Base-by-base conservation (phyloP, 2,113 vertebrate genomes). In the Cochlearius cochlearius region DNA sequence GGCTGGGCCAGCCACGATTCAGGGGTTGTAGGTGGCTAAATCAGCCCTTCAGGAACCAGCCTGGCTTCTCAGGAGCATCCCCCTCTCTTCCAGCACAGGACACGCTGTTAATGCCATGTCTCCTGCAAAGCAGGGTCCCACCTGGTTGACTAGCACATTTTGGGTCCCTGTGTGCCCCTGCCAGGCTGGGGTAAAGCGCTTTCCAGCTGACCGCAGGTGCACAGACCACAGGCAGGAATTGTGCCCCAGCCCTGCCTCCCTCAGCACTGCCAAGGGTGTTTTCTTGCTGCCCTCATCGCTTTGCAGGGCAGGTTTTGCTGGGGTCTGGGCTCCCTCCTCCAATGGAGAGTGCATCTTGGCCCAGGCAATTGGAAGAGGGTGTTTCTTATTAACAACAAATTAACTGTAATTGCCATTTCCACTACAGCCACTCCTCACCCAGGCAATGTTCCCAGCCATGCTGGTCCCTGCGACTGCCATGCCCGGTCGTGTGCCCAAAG, bases 331-430 rank as follows among this genome's bases (percentile, higher is more conserved):
- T 87, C 23, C 36, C 63, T 88, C 15, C 30, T 90, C 60, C 59
- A 72, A 8, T 1, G 2, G 34, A 71, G 38, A 85, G 14, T 43
- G 30, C 20, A 7, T 56, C 66, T 91, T 64, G 25, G 80, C 87
- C 64, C 77, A 82, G 62, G 62, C 58, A 88, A 72, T 75, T 95
- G 69, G 66, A 92, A 95, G 87, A 96, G 81, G 69, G 77, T 93
- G 87, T 3, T 60, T 94, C 96, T 94, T 93, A 96, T 96, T 95
- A 96, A 90, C 80, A 94, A 90, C 93, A 95, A 93, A 96, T 96
- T 96, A 93, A 78, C 62, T 0, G 0, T 94, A 96, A 96, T 96
- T 94, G 93, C 84, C 58, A 62, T 96, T 96, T 96, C 90, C 93
- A 95, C 92, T 75, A 55, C 47, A 64, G 86, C 80, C 11, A 14